Percentiles rank a stretch among this genome's conserved stretches.
Evolutionary conservation across 2,797 vertebrate genomes (phyloP).

Genomic region (Hirundo rustica): DNA sequence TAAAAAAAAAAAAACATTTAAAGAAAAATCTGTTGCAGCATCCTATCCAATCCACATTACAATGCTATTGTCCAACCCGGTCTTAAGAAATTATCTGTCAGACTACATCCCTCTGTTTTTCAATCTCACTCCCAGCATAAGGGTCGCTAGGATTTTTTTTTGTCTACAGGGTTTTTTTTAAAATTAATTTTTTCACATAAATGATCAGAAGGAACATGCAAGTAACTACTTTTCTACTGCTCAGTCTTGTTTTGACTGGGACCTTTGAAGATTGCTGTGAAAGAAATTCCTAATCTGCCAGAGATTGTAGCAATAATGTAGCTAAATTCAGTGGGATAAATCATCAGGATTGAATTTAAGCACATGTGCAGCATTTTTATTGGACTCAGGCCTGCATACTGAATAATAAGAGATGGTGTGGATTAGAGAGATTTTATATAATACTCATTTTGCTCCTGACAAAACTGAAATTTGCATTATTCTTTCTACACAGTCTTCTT

Average conservation of each 20-base stretch:
- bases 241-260: neutral
- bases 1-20: neutral
- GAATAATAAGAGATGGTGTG: neutral
- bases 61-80: neutral
- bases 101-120: constrained; percentile 31
- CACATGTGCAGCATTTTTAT: neutral
- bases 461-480: neutral
- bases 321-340: neutral
- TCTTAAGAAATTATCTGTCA: constrained; percentile 48
- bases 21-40: neutral
- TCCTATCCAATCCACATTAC: neutral
- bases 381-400: neutral
- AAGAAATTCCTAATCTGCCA: neutral
- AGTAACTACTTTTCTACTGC: neutral
- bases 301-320: neutral
- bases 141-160: neutral
- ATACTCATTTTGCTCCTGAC: neutral
- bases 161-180: neutral
- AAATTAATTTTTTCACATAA: constrained; percentile 11
- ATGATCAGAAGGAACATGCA: neutral
- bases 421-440: neutral
- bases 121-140: constrained; percentile 1
- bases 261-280: neutral
- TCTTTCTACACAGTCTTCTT: neutral
- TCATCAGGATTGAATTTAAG: neutral